Conservation (phyloP, 2,888 invertebrate species). For the Drosophila neotestacea region DNA sequence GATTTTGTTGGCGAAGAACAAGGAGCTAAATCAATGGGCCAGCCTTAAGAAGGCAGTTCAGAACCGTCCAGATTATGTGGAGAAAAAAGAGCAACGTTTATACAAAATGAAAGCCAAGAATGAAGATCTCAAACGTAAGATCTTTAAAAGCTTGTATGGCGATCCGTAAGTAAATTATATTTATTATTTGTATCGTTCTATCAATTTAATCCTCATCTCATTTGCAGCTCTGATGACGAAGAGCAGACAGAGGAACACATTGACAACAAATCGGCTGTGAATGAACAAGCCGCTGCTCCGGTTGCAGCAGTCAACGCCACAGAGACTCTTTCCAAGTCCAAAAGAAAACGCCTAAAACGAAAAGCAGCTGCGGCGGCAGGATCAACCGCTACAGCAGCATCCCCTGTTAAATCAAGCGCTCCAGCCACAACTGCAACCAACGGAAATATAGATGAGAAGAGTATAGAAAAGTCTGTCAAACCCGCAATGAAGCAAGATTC, state of each 20-base stretch:
- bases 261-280: constrained; percentile 7
- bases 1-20: constrained; percentile 96
- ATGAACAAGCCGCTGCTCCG: background rate
- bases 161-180: constrained; percentile 63
- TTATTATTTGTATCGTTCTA: background rate
- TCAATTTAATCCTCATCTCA: background rate
- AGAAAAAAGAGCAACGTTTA: constrained; percentile 91
- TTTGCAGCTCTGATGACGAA: constrained; percentile 82
- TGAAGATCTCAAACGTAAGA: constrained; percentile 90
- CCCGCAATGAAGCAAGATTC: background rate
- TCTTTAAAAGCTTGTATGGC: constrained; percentile 91
- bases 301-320: constrained; percentile 12
- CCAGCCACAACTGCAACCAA: background rate
- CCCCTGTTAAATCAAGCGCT: background rate
- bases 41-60: constrained; percentile 95
- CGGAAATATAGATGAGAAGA: background rate
- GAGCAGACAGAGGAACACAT: constrained; percentile 46
- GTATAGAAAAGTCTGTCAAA: background rate
- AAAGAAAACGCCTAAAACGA: constrained; percentile 67
- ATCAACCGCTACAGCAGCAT: background rate
- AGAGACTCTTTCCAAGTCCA: constrained; percentile 62
- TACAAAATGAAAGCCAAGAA: constrained; percentile 92
- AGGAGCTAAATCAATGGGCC: constrained; percentile 97
- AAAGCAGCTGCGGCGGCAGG: constrained; percentile 61
- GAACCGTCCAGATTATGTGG: constrained; percentile 91